Conservation (phyloP, 1,140 invertebrate species). For the Lysiphlebus fabarum region DNA sequence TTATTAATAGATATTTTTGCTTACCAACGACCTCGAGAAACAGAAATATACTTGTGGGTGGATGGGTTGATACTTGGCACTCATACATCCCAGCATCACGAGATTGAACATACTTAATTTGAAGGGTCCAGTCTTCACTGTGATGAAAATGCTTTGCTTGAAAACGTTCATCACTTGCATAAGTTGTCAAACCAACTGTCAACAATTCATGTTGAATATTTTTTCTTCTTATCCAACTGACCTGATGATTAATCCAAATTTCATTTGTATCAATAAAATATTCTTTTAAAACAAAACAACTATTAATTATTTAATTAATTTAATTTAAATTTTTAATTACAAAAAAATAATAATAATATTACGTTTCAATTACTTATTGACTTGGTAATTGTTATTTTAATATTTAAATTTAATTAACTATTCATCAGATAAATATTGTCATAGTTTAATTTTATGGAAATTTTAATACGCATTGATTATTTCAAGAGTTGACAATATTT, state of each 20-base stretch:
- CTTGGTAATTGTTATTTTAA: no score
- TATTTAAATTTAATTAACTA: no score
- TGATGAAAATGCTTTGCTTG: slow-evolving; percentile 80
- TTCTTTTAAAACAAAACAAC: no score
- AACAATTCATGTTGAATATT: slow-evolving; percentile 69
- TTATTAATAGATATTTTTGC: slow-evolving; percentile 45
- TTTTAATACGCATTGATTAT: no score
- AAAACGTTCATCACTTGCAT: slow-evolving; percentile 82
- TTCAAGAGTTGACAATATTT: no score
- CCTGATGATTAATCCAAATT: slow-evolving; percentile 51
- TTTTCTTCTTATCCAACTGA: slow-evolving; percentile 79
- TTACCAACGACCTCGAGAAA: slow-evolving; percentile 80
- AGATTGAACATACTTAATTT: slow-evolving; percentile 78
- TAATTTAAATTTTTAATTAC: no score
- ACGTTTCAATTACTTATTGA: no score
- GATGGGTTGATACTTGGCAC: slow-evolving; percentile 85
- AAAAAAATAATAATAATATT: no score
- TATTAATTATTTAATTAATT: no score
- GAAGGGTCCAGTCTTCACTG: slow-evolving; percentile 84
- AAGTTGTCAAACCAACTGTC: slow-evolving; percentile 78
- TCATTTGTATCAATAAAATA: no score
- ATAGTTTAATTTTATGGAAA: no score
- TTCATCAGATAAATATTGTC: no score
- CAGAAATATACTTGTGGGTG: slow-evolving; percentile 79
- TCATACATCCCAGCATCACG: slow-evolving; percentile 80